Conservation (phyloP, 2,888 invertebrate genomes). For the Chrysina gloriosa region DNA sequence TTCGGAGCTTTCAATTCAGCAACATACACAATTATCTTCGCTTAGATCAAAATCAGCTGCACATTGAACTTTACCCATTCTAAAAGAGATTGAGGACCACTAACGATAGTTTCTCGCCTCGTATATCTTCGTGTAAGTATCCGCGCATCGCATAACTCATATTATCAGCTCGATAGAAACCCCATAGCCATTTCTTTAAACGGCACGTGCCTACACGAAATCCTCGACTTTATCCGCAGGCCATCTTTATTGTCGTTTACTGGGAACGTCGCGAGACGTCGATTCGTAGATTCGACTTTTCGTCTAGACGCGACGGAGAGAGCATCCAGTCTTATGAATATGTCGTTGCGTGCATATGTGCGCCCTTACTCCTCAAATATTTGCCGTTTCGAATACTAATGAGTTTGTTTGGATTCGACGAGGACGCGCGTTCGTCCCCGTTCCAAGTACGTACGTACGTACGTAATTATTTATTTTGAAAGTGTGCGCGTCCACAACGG, state of each 20-base stretch:
- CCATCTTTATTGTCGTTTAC: slow-evolving; percentile 16
- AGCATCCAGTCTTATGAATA: slow-evolving; percentile 27
- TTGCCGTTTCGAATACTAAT: slow-evolving; percentile 30
- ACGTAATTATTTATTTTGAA: slow-evolving; percentile 33
- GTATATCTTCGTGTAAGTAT: too few species aligned
- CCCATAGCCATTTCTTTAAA: neutral
- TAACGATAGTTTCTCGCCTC: too few species aligned
- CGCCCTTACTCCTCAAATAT: slow-evolving; percentile 22
- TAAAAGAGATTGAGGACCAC: too few species aligned
- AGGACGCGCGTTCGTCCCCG: slow-evolving; percentile 18
- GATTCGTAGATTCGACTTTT: slow-evolving; percentile 23
- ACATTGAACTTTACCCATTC: too few species aligned
- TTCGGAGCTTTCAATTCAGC: too few species aligned
- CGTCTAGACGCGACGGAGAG: slow-evolving; percentile 6
- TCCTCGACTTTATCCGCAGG: neutral
- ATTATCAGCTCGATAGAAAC: too few species aligned
- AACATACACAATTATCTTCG: too few species aligned
- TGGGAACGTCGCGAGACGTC: slow-evolving; percentile 11
- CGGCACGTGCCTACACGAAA: neutral
- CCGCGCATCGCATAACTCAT: too few species aligned
- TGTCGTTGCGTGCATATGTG: too few species aligned
- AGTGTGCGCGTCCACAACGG: slow-evolving; percentile 23
- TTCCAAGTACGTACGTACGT: slow-evolving; percentile 13
- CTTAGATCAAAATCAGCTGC: too few species aligned
- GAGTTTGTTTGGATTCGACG: slow-evolving; percentile 28